Evolutionary conservation across 2,888 invertebrate genomes (phyloP), one percentile per base, ranked within the genome.

Genomic region (Cybosia mesomella): DNA sequence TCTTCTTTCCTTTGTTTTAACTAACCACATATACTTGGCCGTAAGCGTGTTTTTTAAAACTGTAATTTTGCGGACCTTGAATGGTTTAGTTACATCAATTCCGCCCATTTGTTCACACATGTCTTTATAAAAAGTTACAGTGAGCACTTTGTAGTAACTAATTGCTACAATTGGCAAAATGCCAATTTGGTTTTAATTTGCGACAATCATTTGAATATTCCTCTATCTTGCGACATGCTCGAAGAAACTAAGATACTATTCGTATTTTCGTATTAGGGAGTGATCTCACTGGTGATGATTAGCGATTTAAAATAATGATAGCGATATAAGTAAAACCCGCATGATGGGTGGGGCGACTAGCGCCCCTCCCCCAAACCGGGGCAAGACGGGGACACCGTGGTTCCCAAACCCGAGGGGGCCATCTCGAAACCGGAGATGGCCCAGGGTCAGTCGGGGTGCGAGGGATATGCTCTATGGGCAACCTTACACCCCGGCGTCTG

Each of bases 101-200:
- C n/a, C n/a, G 53, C 4, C n/a, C 43, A 58, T 32, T 58, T 34
- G 24, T 57, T 9, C 28, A 43, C 60, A 59, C 43, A 53, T 39
- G 32, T 57, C 63, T 62, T 67, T 63, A 60, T 77, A 78, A 82
- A 74, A 81, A 49, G 67, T 24, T 63, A 76, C 80, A 77, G 73
- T 80, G 71, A 77, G 77, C 84, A 87, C 86, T 88, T 87, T 82
- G 74, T 76, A 79, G 70, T 78, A 71, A 86, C 88, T 88, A 87
- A 87, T 88, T 86, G 21, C 83, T 72, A 74, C 80, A 80, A 85
- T 87, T 91, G 91, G 89, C 87, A 81, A 74, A 34, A 49, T 81
- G 89, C 92, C 91, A 88, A 85, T 84, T 81, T 77, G 77, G 79
- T 84, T 82, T 78, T 82, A 83, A 90, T 89, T 85, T 84, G 80